Conservation (phyloP, 2,113 vertebrate species). For the Acrocephalus arundinaceus region DNA sequence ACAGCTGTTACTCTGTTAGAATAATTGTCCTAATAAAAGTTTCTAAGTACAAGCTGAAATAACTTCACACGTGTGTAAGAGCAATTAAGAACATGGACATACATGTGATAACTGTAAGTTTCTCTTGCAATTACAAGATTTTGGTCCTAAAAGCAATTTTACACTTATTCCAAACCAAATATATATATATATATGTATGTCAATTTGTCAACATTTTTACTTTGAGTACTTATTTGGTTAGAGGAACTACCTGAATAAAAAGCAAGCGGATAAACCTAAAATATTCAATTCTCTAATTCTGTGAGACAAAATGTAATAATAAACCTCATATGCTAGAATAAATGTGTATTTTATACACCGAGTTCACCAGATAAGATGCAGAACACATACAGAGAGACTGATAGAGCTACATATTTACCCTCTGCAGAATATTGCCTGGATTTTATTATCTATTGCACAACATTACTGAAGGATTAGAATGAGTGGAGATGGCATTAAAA, state of each 20-base stretch:
- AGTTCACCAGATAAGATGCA: neutral
- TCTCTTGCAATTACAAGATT: neutral
- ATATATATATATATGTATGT: neutral
- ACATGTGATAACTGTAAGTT: neutral
- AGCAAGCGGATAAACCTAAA: neutral
- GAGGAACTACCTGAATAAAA: neutral
- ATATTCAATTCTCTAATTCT: neutral
- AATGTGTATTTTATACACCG: neutral
- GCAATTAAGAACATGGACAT: neutral
- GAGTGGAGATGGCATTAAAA: neutral
- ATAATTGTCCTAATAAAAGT: neutral
- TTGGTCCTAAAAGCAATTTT: neutral
- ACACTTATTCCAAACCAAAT: neutral
- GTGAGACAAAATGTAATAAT: neutral
- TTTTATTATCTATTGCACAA: neutral
- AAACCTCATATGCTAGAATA: neutral
- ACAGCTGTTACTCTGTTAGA: neutral
- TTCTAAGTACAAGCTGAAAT: neutral
- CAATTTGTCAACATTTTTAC: neutral
- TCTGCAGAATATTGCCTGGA: neutral
- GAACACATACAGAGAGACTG: neutral
- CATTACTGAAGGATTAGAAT: neutral
- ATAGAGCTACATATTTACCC: neutral
- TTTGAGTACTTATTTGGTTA: neutral
- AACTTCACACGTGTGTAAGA: neutral